phyloP scores from a whole-genome alignment of 1,140 invertebrate genomes.

The Lucilia sericata region DNA sequence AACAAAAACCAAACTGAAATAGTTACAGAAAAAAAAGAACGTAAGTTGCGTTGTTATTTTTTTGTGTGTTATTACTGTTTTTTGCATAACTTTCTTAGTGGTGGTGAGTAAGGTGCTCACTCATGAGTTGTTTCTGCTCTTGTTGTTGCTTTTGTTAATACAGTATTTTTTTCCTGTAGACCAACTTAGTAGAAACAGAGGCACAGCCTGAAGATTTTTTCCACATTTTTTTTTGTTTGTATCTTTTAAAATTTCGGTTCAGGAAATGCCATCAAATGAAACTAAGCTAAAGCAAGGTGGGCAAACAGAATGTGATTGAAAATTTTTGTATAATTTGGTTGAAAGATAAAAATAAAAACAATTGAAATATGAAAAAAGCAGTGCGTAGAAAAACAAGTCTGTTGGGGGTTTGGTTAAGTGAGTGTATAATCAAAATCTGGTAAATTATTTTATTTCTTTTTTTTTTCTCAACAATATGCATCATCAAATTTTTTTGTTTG shows the following conservation, averaged over 20 bases:
- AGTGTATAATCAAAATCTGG: no score
- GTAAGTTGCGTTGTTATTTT: conserved; percentile 4
- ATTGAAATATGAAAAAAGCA: no score
- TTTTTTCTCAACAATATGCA: neutral
- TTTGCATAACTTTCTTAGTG: conserved; percentile 16
- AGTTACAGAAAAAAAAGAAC: neutral
- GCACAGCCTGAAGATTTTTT: neutral
- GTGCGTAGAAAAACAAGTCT: no score
- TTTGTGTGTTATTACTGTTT: neutral
- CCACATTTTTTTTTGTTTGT: neutral
- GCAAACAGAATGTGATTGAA: no score
- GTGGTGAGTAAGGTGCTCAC: neutral
- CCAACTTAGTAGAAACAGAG: neutral
- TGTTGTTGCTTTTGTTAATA: conserved; percentile 4
- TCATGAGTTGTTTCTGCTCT: neutral
- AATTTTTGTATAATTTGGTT: no score
- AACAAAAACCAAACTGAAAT: neutral
- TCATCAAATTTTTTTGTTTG: no score
- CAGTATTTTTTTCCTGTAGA: conserved; percentile 4
- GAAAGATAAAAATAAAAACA: no score
- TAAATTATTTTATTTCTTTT: neutral
- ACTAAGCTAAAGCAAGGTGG: no score
- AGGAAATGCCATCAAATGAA: neutral
- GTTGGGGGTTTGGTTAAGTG: no score
- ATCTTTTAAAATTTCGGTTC: neutral